Conservation (phyloP, 2,797 vertebrate species). For the Salmo trutta region DNA sequence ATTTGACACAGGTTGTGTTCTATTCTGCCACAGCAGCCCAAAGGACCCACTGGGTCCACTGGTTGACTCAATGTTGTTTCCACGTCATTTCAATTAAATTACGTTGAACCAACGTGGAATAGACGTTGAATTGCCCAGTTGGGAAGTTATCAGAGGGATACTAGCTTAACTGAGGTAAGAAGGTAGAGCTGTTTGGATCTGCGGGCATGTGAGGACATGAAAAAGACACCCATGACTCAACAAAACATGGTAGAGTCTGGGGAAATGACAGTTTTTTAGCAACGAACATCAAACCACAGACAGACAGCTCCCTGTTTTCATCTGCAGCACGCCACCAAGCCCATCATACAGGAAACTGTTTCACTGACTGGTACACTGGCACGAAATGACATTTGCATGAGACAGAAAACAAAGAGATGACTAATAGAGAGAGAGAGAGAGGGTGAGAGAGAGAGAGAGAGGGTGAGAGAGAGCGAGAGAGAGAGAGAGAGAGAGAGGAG, state of each 20-base stretch:
- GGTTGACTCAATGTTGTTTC: too few species aligned
- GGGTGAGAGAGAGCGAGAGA: too few species aligned
- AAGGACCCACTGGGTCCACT: too few species aligned
- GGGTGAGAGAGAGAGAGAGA: slow-evolving; percentile 78
- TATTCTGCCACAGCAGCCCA: too few species aligned
- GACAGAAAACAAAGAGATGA: background rate
- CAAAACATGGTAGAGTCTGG: background rate
- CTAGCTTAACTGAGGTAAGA: background rate
- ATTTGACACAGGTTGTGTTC: too few species aligned
- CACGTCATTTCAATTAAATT: too few species aligned
- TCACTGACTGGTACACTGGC: background rate
- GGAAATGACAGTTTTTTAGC: background rate
- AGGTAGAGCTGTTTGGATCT: background rate
- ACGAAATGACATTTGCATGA: background rate
- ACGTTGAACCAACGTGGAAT: too few species aligned
- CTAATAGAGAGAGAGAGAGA: too few species aligned
- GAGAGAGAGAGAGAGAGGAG: slow-evolving; percentile 79
- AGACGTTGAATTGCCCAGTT: too few species aligned
- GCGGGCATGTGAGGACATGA: background rate
- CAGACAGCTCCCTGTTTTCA: background rate
- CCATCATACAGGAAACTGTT: background rate
- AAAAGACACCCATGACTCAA: too few species aligned
- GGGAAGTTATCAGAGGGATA: too few species aligned
- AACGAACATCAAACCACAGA: background rate
- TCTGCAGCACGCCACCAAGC: background rate